phyloP scores from a whole-genome alignment of 2,113 vertebrate genomes.

The Cebidichthys violaceus region DNA sequence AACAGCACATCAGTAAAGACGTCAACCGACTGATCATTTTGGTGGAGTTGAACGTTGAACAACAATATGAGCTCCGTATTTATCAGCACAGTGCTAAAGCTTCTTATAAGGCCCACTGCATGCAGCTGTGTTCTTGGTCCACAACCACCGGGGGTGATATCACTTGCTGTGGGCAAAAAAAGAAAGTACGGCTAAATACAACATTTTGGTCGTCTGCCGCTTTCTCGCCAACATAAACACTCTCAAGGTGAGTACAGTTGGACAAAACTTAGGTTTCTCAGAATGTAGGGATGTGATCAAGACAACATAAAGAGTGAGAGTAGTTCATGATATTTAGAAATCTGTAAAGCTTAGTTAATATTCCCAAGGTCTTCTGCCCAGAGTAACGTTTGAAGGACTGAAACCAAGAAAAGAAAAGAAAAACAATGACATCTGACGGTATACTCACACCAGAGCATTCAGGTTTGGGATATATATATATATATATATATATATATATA shows the following conservation, averaged over 20 bases:
- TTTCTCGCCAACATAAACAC: not conserved
- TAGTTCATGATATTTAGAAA: not conserved
- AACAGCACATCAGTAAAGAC: not conserved
- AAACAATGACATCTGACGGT: too few relatives aligned
- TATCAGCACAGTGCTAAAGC: too few relatives aligned
- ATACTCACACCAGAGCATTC: too few relatives aligned
- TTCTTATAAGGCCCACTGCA: too few relatives aligned
- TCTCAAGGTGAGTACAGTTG: not conserved
- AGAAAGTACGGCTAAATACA: not conserved
- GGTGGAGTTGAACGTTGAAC: not conserved
- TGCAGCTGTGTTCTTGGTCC: too few relatives aligned
- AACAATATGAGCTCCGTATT: constrained; percentile 4
- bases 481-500: too few relatives aligned
- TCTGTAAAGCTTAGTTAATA: not conserved
- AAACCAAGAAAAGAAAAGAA: not conserved
- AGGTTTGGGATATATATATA: too few relatives aligned
- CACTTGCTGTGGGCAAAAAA: not conserved
- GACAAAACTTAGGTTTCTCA: not conserved
- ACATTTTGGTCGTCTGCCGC: not conserved
- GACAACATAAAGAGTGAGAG: not conserved
- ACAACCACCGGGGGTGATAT: too few relatives aligned
- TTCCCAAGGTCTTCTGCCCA: not conserved
- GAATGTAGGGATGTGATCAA: not conserved
- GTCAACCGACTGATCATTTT: not conserved
- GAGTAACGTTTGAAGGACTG: not conserved